Conservation (phyloP, 2,888 invertebrate species). For the Boloria selene region DNA sequence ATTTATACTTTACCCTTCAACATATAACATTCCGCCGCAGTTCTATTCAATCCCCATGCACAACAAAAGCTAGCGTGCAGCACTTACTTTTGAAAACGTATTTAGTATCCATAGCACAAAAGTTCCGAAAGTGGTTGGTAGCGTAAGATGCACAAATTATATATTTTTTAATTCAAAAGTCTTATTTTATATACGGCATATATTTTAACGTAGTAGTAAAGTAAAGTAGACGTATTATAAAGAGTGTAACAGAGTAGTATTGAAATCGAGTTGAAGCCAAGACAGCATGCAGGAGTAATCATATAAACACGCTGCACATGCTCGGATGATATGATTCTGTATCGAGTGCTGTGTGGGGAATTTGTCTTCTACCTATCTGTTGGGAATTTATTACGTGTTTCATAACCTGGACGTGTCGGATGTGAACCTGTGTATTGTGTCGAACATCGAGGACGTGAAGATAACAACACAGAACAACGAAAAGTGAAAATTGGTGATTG, state of each 20-base stretch:
- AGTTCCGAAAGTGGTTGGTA: constrained; percentile 22
- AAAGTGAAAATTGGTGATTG: constrained; percentile 76
- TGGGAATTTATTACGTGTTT: constrained; percentile 48
- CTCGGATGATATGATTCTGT: constrained; percentile 72
- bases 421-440: constrained; percentile 66
- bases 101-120: constrained; percentile 56
- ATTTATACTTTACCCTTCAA: constrained; percentile 75
- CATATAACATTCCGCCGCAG: constrained; percentile 75
- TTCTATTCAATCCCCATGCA: constrained; percentile 80
- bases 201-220: constrained; percentile 37
- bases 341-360: constrained; percentile 72
- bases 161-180: constrained; percentile 22
- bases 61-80: constrained; percentile 82
- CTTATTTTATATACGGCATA: constrained; percentile 15
- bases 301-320: constrained; percentile 75
- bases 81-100: constrained; percentile 74
- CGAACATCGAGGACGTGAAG: constrained; percentile 73
- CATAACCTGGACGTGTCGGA: constrained; percentile 52
- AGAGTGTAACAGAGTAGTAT: constrained; percentile 62
- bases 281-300: constrained; percentile 79
- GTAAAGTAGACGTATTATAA: constrained; percentile 34
- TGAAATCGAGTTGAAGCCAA: constrained; percentile 75
- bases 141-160: constrained; percentile 48
- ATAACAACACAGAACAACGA: constrained; percentile 78
- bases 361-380: constrained; percentile 50